Evolutionary conservation across 2,113 vertebrate species (phyloP).

Genomic region (Aythya baeri): DNA sequence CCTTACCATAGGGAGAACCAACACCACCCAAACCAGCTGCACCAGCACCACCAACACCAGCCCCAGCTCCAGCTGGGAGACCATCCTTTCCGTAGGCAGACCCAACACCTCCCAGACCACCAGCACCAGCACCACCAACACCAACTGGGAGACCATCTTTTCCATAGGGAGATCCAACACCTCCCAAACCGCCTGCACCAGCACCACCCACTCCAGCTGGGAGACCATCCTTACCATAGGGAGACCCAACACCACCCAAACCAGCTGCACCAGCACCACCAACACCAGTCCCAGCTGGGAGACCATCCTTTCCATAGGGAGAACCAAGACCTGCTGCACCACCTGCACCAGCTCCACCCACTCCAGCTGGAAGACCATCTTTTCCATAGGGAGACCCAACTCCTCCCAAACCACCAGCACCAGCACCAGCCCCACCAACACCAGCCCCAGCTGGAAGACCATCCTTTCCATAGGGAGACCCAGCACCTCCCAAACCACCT

Average conservation of each 20-base stretch:
- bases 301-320: neutral
- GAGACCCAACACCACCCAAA: neutral
- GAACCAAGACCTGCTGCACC: no score
- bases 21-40: neutral
- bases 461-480: neutral
- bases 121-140: neutral
- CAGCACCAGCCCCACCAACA: no score
- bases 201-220: neutral
- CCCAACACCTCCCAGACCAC: no score
- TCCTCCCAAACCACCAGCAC: fast-evolving
- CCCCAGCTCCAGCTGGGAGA: neutral
- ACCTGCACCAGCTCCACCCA: neutral
- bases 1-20: neutral
- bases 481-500: fast-evolving
- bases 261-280: neutral
- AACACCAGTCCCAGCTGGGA: neutral
- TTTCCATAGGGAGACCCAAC: fast-evolving
- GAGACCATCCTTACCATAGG: neutral
- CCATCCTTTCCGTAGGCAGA: neutral
- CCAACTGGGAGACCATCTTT: neutral
- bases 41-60: neutral
- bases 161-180: fast-evolving
- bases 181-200: fast-evolving
- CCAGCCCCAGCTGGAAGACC: neutral
- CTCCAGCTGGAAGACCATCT: neutral